Evolutionary conservation across 2,797 vertebrate genomes (phyloP).

Genomic region (Schizopygopsis pylzovi): DNA sequence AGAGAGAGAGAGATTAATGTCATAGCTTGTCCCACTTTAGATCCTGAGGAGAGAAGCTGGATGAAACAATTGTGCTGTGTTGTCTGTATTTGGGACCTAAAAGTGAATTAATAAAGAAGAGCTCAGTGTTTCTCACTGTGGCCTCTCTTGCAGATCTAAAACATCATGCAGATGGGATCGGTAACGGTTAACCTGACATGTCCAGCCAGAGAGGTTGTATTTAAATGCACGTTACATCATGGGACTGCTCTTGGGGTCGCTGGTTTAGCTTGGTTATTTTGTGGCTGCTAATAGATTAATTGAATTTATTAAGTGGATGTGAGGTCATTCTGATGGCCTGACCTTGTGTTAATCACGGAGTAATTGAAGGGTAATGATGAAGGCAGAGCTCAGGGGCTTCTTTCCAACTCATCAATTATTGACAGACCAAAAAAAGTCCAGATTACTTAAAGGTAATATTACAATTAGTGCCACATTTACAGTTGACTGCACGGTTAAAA

Average conservation of each 20-base stretch:
- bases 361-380: slow-evolving; percentile 66
- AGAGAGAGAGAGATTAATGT: slow-evolving; percentile 49
- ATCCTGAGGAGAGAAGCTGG: slow-evolving; percentile 42
- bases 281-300: slow-evolving; percentile 68
- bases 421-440: background rate
- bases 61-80: slow-evolving; percentile 27
- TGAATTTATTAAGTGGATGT: slow-evolving; percentile 71
- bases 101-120: slow-evolving; percentile 25
- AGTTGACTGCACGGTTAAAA: background rate
- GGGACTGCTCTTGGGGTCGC: background rate
- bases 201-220: background rate
- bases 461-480: background rate
- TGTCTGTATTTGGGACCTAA: slow-evolving; percentile 21
- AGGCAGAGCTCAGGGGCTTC: slow-evolving; percentile 34
- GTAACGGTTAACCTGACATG: slow-evolving; percentile 13
- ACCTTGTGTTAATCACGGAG: slow-evolving; percentile 74
- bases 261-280: slow-evolving; percentile 36
- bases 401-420: slow-evolving; percentile 33
- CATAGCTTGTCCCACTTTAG: slow-evolving; percentile 61
- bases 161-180: background rate
- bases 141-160: slow-evolving; percentile 8
- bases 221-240: slow-evolving; percentile 11
- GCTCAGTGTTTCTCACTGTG: background rate
- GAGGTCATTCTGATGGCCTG: slow-evolving; percentile 71
- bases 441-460: slow-evolving; percentile 12